These are phyloP conservation scores for Drosophila micromelanica DNA, from an alignment of 1,140 invertebrate species.

Conservation along the genomic window DNA sequence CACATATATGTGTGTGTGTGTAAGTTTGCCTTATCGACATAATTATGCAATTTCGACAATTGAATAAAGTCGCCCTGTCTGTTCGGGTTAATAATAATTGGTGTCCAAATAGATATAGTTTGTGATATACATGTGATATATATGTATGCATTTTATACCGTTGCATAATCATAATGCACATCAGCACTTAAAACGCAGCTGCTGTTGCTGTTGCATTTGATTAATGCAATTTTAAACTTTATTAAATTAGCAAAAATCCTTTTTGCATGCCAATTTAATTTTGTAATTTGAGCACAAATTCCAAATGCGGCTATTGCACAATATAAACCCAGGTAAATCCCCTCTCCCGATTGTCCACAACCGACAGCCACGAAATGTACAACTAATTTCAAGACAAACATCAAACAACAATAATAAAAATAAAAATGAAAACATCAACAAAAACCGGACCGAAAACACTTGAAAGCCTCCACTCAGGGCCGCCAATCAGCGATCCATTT, in stretches of 20 bases:
- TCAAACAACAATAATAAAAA: slow-evolving; percentile 7
- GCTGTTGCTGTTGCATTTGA: not conserved
- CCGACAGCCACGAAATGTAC: slow-evolving; percentile 16
- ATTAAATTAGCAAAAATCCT: slow-evolving; percentile 35
- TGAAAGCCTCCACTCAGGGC: slow-evolving; percentile 47
- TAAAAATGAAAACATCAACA: not conserved
- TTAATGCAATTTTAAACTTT: slow-evolving; percentile 17
- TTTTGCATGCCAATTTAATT: slow-evolving; percentile 23
- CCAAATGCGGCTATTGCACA: slow-evolving; percentile 29
- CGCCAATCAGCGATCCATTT: slow-evolving; percentile 64
- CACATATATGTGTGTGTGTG: slow-evolving; percentile 8
- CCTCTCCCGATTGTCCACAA: too few species aligned
- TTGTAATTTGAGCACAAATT: slow-evolving; percentile 1
- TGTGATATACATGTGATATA: not conserved
- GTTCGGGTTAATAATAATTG: slow-evolving; percentile 30
- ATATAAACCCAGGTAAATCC: slow-evolving; percentile 10
- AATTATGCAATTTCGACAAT: slow-evolving; percentile 71
- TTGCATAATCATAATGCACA: slow-evolving; percentile 35
- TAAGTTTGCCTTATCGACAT: slow-evolving; percentile 71
- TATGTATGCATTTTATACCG: not conserved
- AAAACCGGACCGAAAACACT: slow-evolving; percentile 11
- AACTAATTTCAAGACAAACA: slow-evolving; percentile 34
- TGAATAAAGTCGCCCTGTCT: slow-evolving; percentile 57
- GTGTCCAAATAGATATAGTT: slow-evolving; percentile 12
- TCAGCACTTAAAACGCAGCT: slow-evolving; percentile 14